A percentile compares a stretch with the other conserved stretches of the same genome.
phyloP scores from a whole-genome alignment of 2,888 invertebrate genomes.

The Perithous albicinctus region DNA sequence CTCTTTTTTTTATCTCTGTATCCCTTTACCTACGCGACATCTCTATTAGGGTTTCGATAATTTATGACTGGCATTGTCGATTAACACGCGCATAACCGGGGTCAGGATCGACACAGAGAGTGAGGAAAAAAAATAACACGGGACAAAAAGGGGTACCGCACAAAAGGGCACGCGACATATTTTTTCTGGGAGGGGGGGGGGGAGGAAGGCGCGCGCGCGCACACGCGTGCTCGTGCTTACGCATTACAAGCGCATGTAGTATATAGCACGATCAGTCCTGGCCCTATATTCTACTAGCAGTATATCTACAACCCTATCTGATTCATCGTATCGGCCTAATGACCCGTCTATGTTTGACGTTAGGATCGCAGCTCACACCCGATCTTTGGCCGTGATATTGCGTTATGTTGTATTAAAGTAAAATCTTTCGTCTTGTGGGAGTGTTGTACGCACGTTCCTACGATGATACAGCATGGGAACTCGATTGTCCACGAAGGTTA shows the following conservation, averaged over 20 bases:
- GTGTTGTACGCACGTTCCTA: constrained; percentile 27
- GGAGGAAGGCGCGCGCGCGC: constrained; percentile 68
- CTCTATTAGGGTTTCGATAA: constrained; percentile 84
- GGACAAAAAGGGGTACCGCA: constrained; percentile 78
- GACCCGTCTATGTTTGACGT: constrained; percentile 79
- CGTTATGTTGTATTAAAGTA: constrained; percentile 1
- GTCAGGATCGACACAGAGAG: constrained; percentile 63
- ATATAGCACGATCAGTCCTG: constrained; percentile 53
- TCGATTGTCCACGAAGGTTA: neutral
- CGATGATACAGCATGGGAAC: constrained; percentile 65
- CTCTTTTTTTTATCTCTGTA: constrained; percentile 60
- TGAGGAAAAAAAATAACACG: constrained; percentile 66
- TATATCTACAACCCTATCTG: constrained; percentile 78
- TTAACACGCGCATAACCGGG: constrained; percentile 82
- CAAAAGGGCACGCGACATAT: constrained; percentile 82
- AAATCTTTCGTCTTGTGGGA: constrained; percentile 48
- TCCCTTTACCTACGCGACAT: constrained; percentile 66
- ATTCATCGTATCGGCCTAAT: constrained; percentile 82
- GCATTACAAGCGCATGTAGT: constrained; percentile 39
- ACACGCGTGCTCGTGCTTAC: constrained; percentile 67
- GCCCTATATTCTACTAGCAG: neutral
- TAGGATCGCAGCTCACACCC: constrained; percentile 70
- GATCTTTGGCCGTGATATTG: constrained; percentile 35
- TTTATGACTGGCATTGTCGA: constrained; percentile 84
- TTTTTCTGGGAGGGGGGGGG: too few relatives aligned